These are phyloP conservation scores for Peromyscus californicus DNA, from an alignment of 2,113 vertebrate genomes.

Conservation along the genomic window DNA sequence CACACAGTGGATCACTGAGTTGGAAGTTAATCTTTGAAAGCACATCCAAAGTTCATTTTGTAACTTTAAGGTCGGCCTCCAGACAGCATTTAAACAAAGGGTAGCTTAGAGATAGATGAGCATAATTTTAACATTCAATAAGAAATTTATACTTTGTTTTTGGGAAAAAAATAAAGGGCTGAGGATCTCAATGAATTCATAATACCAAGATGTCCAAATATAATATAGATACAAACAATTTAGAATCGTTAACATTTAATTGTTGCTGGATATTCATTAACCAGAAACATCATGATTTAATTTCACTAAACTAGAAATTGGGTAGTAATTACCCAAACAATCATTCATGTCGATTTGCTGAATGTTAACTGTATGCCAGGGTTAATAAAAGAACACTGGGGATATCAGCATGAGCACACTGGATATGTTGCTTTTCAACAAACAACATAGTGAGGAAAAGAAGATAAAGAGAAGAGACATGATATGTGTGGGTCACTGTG, in stretches of 20 bases:
- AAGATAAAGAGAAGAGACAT: background rate
- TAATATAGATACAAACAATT: background rate
- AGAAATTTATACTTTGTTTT: constrained; percentile 53
- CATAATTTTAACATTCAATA: constrained; percentile 49
- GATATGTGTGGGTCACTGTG: background rate
- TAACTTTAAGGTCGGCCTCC: constrained; percentile 62
- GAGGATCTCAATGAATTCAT: background rate
- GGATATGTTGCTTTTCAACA: background rate
- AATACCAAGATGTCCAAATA: background rate
- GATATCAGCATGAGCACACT: background rate
- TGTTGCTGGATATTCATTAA: constrained; percentile 12
- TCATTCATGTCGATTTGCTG: background rate
- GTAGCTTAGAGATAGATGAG: constrained; percentile 33
- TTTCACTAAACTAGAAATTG: background rate
- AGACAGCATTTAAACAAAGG: constrained; percentile 58
- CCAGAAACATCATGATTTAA: background rate
- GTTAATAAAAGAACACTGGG: background rate
- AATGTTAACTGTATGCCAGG: background rate
- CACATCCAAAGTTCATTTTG: constrained; percentile 51
- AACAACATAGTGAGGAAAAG: background rate
- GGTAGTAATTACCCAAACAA: constrained; percentile 2
- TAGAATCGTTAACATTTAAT: background rate
- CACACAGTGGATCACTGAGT: constrained; percentile 68
- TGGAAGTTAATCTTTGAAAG: constrained; percentile 71
- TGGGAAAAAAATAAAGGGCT: background rate